These are phyloP conservation scores for Jaculus jaculus DNA, from an alignment of 2,113 vertebrate species.

Conservation along the genomic window DNA sequence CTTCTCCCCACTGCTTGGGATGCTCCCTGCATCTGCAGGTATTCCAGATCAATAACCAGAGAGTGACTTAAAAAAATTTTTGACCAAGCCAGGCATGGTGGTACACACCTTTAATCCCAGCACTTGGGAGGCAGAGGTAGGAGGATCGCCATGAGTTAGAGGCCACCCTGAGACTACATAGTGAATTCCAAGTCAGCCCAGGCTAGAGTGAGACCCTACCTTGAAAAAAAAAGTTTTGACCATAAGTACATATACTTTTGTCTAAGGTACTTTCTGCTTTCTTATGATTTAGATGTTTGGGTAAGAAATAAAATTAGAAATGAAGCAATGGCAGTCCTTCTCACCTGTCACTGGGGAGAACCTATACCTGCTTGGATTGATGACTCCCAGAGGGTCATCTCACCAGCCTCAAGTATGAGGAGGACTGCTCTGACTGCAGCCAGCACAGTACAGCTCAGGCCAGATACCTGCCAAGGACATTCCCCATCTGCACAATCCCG, in stretches of 20 bases:
- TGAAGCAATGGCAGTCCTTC: not conserved
- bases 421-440: fast-evolving
- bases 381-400: fast-evolving
- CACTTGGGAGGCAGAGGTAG: too few relatives aligned
- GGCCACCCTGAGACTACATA: too few relatives aligned
- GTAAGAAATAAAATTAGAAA: not conserved
- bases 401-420: fast-evolving
- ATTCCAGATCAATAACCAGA: not conserved
- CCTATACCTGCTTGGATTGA: too few relatives aligned
- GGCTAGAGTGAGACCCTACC: too few relatives aligned
- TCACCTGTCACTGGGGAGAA: not conserved
- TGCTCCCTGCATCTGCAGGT: not conserved
- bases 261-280: not conserved
- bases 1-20: not conserved
- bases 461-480: slow-evolving; percentile 96
- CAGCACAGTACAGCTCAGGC: too few relatives aligned
- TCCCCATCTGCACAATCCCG: slow-evolving; percentile 88
- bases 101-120: too few relatives aligned
- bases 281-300: not conserved
- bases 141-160: too few relatives aligned
- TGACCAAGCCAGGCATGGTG: too few relatives aligned
- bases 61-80: not conserved
- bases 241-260: not conserved
- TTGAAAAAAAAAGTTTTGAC: not conserved
- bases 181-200: too few relatives aligned